Percentiles rank a stretch among this genome's conserved stretches.
Evolutionary conservation across 2,113 vertebrate species (phyloP).

Genomic region (Tapirus terrestris): DNA sequence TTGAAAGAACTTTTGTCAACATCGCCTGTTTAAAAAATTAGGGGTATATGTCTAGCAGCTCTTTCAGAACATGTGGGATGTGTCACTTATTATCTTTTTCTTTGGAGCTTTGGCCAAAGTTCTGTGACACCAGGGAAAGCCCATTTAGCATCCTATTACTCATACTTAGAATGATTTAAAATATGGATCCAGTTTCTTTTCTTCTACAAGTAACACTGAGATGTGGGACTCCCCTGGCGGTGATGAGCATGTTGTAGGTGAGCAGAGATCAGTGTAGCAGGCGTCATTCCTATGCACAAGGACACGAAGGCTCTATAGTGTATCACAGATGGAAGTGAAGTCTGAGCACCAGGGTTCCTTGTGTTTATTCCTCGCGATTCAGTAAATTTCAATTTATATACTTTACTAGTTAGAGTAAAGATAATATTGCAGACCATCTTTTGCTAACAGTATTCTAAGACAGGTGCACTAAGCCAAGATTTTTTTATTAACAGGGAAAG

Average conservation of each 20-base stretch:
- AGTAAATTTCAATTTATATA: not conserved
- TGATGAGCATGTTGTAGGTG: not conserved
- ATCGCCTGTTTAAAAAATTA: not conserved
- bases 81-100: not conserved
- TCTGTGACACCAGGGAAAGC: not conserved
- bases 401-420: not conserved
- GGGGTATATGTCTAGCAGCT: not conserved
- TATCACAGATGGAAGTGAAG: not conserved
- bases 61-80: not conserved
- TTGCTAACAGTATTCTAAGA: not conserved
- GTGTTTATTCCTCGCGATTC: not conserved
- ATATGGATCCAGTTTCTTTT: not conserved
- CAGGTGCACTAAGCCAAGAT: constrained; percentile 15
- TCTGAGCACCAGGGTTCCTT: not conserved
- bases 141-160: not conserved
- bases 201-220: not conserved
- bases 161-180: not conserved
- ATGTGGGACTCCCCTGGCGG: not conserved
- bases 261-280: not conserved
- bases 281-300: not conserved
- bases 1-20: not conserved
- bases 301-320: not conserved
- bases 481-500: constrained; percentile 88
- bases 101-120: not conserved
- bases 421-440: not conserved